Base-by-base conservation (phyloP, 2,888 invertebrate genomes). In the Apotomis capreana region DNA sequence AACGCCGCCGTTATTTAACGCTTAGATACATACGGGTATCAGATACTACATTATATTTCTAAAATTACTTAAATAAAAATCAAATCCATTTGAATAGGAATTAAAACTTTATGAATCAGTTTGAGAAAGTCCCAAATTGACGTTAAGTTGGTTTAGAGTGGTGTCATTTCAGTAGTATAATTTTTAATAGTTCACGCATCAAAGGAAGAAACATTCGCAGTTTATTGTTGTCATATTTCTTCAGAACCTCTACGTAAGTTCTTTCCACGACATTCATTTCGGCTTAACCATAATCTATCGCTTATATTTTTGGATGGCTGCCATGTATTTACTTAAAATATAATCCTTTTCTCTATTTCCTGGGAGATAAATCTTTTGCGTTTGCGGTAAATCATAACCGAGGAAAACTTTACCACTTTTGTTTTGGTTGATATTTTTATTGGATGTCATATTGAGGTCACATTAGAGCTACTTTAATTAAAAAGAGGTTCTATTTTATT, bases 311-410 rank as follows among this genome's bases (percentile, higher is more conserved):
- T 72, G 71, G 71, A 72, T 57, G 37, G 36, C 15, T 58, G 71
- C 71, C 71, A 68, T 63, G 46, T 63, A 68, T 68, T 62, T 72
- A 68, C 71, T 72, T 72, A 52, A 61, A 57, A 68, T 62, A 72
- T 68, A 68, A 68, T 63, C 67, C 58, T 68, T 58, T 68, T 57
- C 36, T 40, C 55, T 58, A 67, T 55, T 63, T 72, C 68, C 51
- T 12, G 8, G 58, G 37, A 13, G 10, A 72, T 72, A 72, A 68
- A 68, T 72, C 54, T 46, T 15, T 36, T 52, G 52, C 13, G 12
- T 65, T 64, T 49, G 37, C 10, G 26, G 44, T 68, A 72, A 63
- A 72, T 72, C 71, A 68, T 58, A 15, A 13, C 52, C 9, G 52
- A 59, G 36, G 49, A 52, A 26, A 55, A 67, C 15, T 61, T 9